These are phyloP conservation scores for Hydrozoanthus tunicans DNA, from an alignment of 64 coral and sea anemone genomes.

Conservation along the genomic window DNA sequence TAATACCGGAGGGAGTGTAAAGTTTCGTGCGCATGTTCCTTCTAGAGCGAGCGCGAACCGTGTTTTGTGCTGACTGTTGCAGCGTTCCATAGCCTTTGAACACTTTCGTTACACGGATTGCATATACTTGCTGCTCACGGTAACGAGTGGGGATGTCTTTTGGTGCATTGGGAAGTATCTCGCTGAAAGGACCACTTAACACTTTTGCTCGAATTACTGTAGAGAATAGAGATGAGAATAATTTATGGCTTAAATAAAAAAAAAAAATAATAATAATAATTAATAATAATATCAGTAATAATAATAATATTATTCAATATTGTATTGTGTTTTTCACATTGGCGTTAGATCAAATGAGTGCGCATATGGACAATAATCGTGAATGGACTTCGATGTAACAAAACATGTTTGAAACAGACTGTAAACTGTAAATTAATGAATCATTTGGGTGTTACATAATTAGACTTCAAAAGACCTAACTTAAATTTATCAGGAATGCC, in stretches of 20 bases:
- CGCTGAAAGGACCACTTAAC: not conserved
- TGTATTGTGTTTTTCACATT: too few species aligned
- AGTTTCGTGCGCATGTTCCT: slow-evolving; percentile 1
- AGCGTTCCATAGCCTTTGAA: slow-evolving; percentile 24
- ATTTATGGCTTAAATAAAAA: not conserved
- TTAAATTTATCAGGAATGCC: too few species aligned
- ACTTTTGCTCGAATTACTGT: slow-evolving; percentile 46
- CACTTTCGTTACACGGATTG: slow-evolving; percentile 38
- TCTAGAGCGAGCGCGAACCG: not conserved
- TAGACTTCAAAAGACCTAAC: too few species aligned
- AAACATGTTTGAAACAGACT: too few species aligned
- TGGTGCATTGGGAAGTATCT: slow-evolving; percentile 31
- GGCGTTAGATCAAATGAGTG: too few species aligned
- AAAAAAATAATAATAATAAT: not conserved
- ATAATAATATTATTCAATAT: too few species aligned
- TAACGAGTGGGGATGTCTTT: slow-evolving; percentile 24
- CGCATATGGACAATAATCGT: too few species aligned
- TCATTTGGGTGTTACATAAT: too few species aligned
- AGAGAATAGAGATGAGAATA: not conserved
- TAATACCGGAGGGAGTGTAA: slow-evolving; percentile 13
- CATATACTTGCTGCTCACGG: slow-evolving; percentile 34
- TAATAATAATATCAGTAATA: not conserved
- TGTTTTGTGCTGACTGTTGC: not conserved
- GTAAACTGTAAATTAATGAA: too few species aligned
- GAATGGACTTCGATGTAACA: too few species aligned